phyloP scores from a whole-genome alignment of 2,797 vertebrate species.

The Eremophila alpestris region DNA sequence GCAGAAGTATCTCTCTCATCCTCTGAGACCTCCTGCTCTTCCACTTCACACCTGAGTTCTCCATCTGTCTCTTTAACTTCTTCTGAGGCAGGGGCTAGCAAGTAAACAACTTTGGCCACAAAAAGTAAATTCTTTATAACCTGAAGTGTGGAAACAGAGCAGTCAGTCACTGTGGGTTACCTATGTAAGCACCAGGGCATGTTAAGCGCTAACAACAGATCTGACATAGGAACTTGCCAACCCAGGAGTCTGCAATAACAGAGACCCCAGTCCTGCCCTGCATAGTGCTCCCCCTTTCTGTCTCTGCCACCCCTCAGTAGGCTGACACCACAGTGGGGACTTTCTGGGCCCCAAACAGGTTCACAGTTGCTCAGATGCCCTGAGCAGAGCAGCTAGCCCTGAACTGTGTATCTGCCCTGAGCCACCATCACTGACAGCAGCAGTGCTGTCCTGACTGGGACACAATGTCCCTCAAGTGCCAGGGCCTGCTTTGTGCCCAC shows the following conservation, averaged over 20 bases:
- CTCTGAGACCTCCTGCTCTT: background rate
- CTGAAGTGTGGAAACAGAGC: conserved; percentile 68
- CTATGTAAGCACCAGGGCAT: background rate
- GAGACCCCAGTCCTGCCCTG: background rate
- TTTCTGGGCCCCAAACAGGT: background rate
- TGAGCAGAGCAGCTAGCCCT: background rate
- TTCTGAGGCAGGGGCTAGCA: conserved; percentile 83
- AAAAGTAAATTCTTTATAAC: conserved; percentile 96
- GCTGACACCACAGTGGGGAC: background rate
- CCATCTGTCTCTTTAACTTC: background rate
- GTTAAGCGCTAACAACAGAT: background rate
- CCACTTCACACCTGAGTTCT: background rate
- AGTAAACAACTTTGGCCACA: conserved; percentile 90
- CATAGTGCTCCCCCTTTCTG: background rate
- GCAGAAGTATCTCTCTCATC: background rate
- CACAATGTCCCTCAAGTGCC: fast-evolving
- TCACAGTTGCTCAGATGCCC: background rate
- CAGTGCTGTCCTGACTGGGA: background rate
- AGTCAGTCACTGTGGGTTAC: background rate
- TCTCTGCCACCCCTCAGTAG: background rate
- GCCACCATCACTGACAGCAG: background rate
- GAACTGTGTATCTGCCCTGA: background rate
- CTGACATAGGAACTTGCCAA: background rate
- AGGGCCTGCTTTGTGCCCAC: background rate
- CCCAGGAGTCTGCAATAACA: background rate